Conservation (phyloP, 2,113 vertebrate genomes). For the Siniperca knerii region DNA sequence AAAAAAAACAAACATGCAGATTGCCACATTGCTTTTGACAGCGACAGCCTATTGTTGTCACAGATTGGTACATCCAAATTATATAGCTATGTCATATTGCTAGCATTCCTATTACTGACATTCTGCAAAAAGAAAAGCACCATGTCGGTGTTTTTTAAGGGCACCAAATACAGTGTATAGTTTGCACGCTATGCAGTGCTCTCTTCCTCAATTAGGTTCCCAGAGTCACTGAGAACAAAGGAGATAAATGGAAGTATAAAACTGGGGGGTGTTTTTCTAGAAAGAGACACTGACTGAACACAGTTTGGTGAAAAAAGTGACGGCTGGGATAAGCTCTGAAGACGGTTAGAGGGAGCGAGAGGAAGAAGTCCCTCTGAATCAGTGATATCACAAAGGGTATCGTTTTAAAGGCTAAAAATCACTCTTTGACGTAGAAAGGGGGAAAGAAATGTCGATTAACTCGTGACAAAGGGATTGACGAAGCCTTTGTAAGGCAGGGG, state of each 20-base stretch:
- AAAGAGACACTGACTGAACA: constrained; percentile 8
- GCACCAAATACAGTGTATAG: constrained; percentile 24
- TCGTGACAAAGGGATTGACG: constrained; percentile 1
- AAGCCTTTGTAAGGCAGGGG: constrained; percentile 51
- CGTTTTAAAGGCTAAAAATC: constrained; percentile 34
- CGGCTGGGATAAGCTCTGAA: constrained; percentile 30
- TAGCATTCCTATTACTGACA: constrained; percentile 48
- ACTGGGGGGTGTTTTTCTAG: neutral
- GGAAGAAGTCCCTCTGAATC: constrained; percentile 25
- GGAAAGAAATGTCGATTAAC: neutral
- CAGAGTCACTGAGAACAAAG: constrained; percentile 25
- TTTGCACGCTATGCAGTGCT: neutral
- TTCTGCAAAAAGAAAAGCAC: constrained; percentile 64
- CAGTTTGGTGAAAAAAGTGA: constrained; percentile 27
- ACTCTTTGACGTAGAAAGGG: constrained; percentile 10
- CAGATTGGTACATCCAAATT: constrained; percentile 7
- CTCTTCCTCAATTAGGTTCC: constrained; percentile 7
- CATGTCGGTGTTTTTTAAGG: constrained; percentile 41
- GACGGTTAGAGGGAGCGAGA: neutral
- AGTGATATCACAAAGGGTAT: constrained; percentile 12
- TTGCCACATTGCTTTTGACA: constrained; percentile 6
- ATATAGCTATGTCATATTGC: constrained; percentile 33
- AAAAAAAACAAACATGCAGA: constrained; percentile 59
- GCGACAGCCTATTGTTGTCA: neutral
- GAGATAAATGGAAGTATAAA: constrained; percentile 22